Conservation (phyloP, 2,888 invertebrate species). For the Bombylius major region DNA sequence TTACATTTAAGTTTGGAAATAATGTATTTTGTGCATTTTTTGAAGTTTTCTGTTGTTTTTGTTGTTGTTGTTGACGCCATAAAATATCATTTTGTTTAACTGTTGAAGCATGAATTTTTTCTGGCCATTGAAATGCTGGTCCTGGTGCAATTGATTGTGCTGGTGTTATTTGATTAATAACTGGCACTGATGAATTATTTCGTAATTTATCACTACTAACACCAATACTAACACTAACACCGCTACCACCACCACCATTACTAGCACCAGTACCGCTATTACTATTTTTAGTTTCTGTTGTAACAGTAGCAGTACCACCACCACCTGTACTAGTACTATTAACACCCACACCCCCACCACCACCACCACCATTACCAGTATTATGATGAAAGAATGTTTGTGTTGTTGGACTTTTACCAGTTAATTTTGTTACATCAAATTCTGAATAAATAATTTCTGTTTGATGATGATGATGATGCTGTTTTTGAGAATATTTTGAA, state of each 20-base stretch:
- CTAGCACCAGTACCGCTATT: neutral
- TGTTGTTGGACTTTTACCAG: conserved; percentile 37
- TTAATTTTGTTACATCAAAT: conserved; percentile 36
- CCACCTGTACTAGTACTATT: neutral
- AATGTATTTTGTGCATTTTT: conserved; percentile 11
- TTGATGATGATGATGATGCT: neutral
- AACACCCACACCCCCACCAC: too few species aligned
- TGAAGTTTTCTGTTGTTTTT: conserved; percentile 20
- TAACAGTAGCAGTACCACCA: neutral
- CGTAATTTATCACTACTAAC: neutral
- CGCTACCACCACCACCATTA: neutral
- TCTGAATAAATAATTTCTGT: conserved; percentile 28
- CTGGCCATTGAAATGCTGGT: conserved; percentile 36
- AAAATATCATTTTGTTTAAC: conserved; percentile 35
- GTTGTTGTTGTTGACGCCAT: conserved; percentile 29
- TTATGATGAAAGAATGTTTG: conserved; percentile 15
- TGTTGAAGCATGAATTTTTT: conserved; percentile 36
- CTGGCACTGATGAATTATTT: neutral
- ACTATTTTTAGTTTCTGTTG: too few species aligned
- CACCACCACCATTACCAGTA: neutral
- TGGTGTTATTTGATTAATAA: neutral
- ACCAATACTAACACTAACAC: too few species aligned
- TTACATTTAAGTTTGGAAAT: conserved; percentile 16
- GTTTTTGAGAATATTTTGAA: conserved; percentile 3
- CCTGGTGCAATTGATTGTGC: conserved; percentile 6